These are phyloP conservation scores for Habropoda laboriosa DNA, from an alignment of 1,140 invertebrate genomes.

Conservation along the genomic window DNA sequence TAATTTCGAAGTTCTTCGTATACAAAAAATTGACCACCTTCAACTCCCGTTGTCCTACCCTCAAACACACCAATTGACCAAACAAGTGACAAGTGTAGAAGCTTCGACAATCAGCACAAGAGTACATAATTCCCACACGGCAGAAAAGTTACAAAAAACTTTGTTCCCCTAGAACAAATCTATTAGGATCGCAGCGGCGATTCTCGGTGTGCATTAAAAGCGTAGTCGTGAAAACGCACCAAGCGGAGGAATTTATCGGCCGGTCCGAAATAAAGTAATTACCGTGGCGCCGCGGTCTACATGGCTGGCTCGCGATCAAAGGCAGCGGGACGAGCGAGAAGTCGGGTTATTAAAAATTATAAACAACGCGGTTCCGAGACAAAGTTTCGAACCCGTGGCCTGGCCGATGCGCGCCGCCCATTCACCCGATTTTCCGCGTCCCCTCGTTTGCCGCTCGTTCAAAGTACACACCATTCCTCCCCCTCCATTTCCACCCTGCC, in stretches of 20 bases:
- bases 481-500: conserved; percentile 6
- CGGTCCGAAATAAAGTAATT: conserved; percentile 10
- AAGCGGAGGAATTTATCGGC: conserved; percentile 18
- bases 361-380: conserved; percentile 22
- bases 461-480: conserved; percentile 10
- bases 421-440: background rate
- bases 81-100: too few species aligned
- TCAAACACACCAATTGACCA: too few species aligned
- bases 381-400: conserved; percentile 9
- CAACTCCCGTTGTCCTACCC: too few species aligned
- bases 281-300: background rate
- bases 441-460: conserved; percentile 35
- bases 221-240: background rate
- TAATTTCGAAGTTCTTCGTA: too few species aligned
- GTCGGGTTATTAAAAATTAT: conserved; percentile 44
- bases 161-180: background rate
- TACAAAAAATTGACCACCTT: too few species aligned
- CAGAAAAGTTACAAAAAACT: background rate
- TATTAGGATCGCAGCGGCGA: background rate
- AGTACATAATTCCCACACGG: too few species aligned
- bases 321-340: conserved; percentile 19
- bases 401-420: background rate
- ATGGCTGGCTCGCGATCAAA: conserved; percentile 13
- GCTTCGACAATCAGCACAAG: too few species aligned
- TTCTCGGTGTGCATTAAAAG: background rate